Evolutionary conservation across 1,140 invertebrate species (phyloP).

Genomic region (Drosophila suzukii): DNA sequence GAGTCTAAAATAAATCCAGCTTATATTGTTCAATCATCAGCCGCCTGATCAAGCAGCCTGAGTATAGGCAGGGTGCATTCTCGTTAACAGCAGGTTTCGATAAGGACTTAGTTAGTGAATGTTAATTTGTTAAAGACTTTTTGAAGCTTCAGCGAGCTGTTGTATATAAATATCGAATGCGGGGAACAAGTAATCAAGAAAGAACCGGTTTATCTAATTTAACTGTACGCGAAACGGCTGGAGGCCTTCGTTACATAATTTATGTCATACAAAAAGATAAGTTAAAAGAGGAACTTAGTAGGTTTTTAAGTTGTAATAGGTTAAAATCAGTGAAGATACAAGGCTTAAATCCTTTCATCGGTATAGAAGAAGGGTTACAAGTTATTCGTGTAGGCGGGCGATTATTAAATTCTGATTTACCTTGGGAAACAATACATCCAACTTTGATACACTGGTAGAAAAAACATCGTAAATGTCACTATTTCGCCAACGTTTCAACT

Average conservation of each 20-base stretch:
- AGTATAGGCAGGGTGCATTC: constrained; percentile 9
- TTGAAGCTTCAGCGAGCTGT: constrained; percentile 8
- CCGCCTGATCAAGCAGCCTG: neutral
- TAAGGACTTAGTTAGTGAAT: neutral
- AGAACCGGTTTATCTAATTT: neutral
- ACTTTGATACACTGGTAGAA: no score
- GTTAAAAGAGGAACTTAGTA: constrained; percentile 5
- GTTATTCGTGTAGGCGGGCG: no score
- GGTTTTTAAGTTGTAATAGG: neutral
- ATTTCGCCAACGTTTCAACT: no score
- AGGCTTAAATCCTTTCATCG: no score
- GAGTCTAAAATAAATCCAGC: constrained; percentile 11
- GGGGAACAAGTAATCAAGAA: neutral
- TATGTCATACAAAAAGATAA: constrained; percentile 11
- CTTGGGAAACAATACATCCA: no score
- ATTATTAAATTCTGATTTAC: no score
- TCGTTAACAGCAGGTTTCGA: neutral
- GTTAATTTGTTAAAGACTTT: constrained; percentile 8
- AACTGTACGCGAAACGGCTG: constrained; percentile 5
- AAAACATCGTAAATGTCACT: no score
- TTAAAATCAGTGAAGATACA: constrained; percentile 1
- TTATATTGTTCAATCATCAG: neutral
- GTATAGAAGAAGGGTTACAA: no score
- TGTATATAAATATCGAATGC: constrained; percentile 7
- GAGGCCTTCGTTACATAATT: constrained; percentile 11